A percentile compares a stretch with the other conserved stretches of the same genome.
phyloP scores from a whole-genome alignment of 2,888 invertebrate species.

The Tipula lateralis region DNA sequence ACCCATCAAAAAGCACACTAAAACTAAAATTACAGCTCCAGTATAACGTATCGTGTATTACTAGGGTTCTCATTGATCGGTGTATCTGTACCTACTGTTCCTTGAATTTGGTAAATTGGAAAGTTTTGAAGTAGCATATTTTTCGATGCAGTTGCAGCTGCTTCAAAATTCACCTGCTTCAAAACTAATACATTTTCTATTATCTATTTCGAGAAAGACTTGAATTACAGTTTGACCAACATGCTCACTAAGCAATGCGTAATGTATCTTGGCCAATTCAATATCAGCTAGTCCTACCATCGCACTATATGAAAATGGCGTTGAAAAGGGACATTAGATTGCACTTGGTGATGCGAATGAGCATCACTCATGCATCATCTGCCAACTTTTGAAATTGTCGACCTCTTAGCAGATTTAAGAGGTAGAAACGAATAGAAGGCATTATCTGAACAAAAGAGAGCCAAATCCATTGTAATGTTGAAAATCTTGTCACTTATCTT shows the following conservation, averaged over 20 bases:
- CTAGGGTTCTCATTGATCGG: conserved; percentile 54
- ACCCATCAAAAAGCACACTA: conserved; percentile 67
- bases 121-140: conserved; percentile 71
- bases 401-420: too few relatives aligned
- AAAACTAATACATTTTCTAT: conserved; percentile 71
- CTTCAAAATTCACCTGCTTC: conserved; percentile 81
- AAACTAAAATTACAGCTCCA: conserved; percentile 60
- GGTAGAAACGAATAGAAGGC: too few relatives aligned
- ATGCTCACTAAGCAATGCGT: conserved; percentile 58
- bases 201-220: conserved; percentile 86
- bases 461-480: too few relatives aligned
- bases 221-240: conserved; percentile 70
- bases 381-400: too few relatives aligned
- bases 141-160: conserved; percentile 80
- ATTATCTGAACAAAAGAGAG: too few relatives aligned
- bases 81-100: conserved; percentile 53
- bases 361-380: too few relatives aligned
- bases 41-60: conserved; percentile 72
- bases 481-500: too few relatives aligned
- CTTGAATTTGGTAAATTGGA: conserved; percentile 73
- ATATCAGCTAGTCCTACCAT: conserved; percentile 58
- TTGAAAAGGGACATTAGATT: too few relatives aligned
- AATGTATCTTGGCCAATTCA: conserved; percentile 62
- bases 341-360: too few relatives aligned
- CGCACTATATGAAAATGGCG: too few relatives aligned